These are phyloP conservation scores for Oreochromis mossambicus DNA, from an alignment of 2,797 vertebrate species.

Conservation along the genomic window DNA sequence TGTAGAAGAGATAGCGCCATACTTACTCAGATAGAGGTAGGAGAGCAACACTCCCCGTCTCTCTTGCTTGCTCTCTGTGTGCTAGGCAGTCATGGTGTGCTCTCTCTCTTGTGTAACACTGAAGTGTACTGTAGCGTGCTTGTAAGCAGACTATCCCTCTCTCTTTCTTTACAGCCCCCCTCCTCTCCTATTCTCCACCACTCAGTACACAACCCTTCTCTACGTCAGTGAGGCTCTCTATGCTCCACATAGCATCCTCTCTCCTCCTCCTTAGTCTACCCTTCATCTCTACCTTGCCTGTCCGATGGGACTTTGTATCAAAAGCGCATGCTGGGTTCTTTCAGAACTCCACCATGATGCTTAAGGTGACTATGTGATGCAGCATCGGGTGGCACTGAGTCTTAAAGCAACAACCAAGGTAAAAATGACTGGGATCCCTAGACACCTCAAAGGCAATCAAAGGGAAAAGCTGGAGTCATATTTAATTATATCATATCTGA, in stretches of 20 bases:
- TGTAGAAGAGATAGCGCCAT: constrained; percentile 44
- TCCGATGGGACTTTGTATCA: constrained; percentile 21
- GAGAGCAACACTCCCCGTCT: constrained; percentile 66
- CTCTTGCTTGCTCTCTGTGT: constrained; percentile 49
- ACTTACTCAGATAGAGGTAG: constrained; percentile 80
- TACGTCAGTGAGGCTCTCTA: constrained; percentile 71
- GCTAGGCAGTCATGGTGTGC: constrained; percentile 77
- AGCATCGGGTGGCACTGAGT: neutral
- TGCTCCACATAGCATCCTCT: constrained; percentile 55
- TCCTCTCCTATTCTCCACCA: constrained; percentile 50
- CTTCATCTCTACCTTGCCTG: constrained; percentile 31
- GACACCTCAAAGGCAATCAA: too few relatives aligned
- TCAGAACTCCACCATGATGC: constrained; percentile 11
- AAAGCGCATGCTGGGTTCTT: constrained; percentile 22
- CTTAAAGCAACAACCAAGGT: neutral
- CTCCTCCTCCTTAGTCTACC: constrained; percentile 28
- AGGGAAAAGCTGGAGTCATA: neutral
- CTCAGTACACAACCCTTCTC: constrained; percentile 61
- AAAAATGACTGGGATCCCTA: accelerated
- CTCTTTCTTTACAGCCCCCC: constrained; percentile 36
- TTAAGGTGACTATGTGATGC: neutral
- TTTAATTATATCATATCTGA: neutral
- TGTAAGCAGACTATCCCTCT: constrained; percentile 64
- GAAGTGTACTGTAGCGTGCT: constrained; percentile 76
- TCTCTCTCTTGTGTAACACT: constrained; percentile 75